These are phyloP conservation scores for Zhuqinia jingwanae DNA, from an alignment of 2,888 invertebrate genomes.

Conservation along the genomic window DNA sequence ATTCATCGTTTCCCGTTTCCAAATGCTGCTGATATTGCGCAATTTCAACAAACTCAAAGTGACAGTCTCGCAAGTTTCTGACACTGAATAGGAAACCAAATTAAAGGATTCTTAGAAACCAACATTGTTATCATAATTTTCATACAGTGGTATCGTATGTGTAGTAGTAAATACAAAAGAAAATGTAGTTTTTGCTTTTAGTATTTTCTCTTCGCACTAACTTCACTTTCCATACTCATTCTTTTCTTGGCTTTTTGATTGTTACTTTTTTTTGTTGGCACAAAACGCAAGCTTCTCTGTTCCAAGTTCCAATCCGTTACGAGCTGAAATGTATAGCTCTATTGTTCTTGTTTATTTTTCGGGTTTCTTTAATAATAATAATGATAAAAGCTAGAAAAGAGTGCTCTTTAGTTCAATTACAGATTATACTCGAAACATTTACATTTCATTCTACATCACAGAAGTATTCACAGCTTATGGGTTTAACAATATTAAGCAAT, in stretches of 20 bases:
- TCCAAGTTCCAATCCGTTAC: conserved; percentile 19
- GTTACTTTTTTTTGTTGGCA: conserved; percentile 34
- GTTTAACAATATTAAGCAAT: not conserved
- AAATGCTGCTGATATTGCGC: not conserved
- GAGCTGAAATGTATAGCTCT: not conserved
- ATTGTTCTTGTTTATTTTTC: not conserved
- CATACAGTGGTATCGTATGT: too few species aligned
- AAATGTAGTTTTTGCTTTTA: not conserved
- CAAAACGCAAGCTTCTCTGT: conserved; percentile 35
- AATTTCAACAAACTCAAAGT: not conserved
- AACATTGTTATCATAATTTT: too few species aligned
- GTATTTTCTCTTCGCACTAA: not conserved
- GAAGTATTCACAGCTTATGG: not conserved
- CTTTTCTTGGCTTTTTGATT: not conserved
- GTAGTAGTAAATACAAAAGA: too few species aligned
- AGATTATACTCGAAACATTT: not conserved
- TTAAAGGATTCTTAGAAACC: too few species aligned
- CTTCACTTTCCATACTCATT: not conserved
- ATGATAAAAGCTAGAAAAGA: not conserved
- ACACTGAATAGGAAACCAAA: too few species aligned
- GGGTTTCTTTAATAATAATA: not conserved
- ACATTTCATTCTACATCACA: conserved; percentile 1
- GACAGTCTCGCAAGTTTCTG: not conserved
- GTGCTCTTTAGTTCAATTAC: not conserved
- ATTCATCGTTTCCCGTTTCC: not conserved